Base-by-base conservation (phyloP, 2,888 invertebrate species). In the Thymelicus sylvestris region DNA sequence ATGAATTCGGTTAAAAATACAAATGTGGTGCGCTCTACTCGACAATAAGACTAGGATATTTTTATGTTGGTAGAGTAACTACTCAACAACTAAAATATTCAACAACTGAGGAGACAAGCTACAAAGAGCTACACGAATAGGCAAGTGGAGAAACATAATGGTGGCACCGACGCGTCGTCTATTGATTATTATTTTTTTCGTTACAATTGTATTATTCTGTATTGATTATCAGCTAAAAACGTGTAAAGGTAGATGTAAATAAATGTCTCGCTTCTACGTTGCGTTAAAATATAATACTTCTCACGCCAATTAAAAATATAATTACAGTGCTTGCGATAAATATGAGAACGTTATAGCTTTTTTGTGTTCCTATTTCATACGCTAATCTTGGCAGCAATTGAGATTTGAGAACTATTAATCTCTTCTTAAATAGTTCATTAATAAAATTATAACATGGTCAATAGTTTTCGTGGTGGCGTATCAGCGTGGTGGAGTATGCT, bases 241-340 rank as follows among this genome's bases (percentile, higher is more conserved):
- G 10, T 8, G 10, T 55, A 24, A 12, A 55, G n/a, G 5, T 10
- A 19, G 24, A 24, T 24, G 55, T 55, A 24, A 55, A 24, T 55
- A 24, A 55, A 24, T 19, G 8, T 55, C 55, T 24, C 24, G 10
- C 24, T 10, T 2, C n/a, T 24, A 24, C 10, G 24, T 24, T 19
- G 50, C 15, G 13, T 2, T 55, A 55, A 55, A 19, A 10, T 55
- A 55, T 24, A 19, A 10, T n/a, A 8, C 55, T 55, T 55, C 55
- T 19, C 55, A 55, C 55, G 55, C 12, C 55, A 55, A 55, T 55
- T 55, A 55, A 24, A 55, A 55, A 7, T 24, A 55, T 55, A 55
- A 55, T 19, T 10, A 55, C 24, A 55, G 55, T 3, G 55, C 12
- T 55, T 55, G 55, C 24, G 10, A 55, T 55, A 55, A 55, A 55